Evolutionary conservation across 2,113 vertebrate species (phyloP).

Genomic region (Anarrhichthys ocellatus): DNA sequence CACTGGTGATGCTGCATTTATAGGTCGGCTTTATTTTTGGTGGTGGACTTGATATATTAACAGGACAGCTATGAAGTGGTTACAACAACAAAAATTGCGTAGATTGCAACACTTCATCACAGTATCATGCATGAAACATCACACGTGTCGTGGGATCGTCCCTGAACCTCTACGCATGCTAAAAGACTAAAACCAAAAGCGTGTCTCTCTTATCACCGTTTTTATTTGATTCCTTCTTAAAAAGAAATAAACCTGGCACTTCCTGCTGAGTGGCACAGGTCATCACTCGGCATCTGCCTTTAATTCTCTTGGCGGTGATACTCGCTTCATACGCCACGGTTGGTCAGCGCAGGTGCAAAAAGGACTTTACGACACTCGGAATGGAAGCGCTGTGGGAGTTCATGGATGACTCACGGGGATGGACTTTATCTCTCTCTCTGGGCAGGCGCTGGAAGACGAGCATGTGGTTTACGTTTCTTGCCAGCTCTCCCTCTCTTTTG

Average conservation of each 20-base stretch:
- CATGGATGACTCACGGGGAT: conserved; percentile 60
- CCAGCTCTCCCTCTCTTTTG: conserved; percentile 19
- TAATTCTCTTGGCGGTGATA: conserved; percentile 18
- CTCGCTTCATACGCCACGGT: conserved; percentile 7
- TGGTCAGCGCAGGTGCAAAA: conserved; percentile 58
- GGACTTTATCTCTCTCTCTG: conserved; percentile 59
- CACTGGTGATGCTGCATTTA: conserved; percentile 28
- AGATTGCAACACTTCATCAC: conserved; percentile 18
- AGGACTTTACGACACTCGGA: conserved; percentile 48
- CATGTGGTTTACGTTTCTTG: conserved; percentile 75
- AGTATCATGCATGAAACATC: conserved; percentile 35
- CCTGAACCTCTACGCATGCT: background rate
- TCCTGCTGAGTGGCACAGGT: conserved; percentile 30
- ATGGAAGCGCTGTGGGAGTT: conserved; percentile 50
- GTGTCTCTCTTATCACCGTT: background rate
- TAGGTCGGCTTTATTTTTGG: conserved; percentile 38
- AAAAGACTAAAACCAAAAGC: conserved; percentile 10
- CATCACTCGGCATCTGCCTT: conserved; percentile 48
- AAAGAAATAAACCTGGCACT: conserved; percentile 12
- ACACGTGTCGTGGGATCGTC: background rate
- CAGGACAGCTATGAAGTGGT: conserved; percentile 41
- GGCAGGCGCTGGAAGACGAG: conserved; percentile 39
- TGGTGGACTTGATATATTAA: conserved; percentile 40
- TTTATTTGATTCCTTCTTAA: background rate
- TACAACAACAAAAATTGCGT: conserved; percentile 1